These are phyloP conservation scores for Labeo rohita DNA, from an alignment of 2,113 vertebrate genomes.

Conservation along the genomic window DNA sequence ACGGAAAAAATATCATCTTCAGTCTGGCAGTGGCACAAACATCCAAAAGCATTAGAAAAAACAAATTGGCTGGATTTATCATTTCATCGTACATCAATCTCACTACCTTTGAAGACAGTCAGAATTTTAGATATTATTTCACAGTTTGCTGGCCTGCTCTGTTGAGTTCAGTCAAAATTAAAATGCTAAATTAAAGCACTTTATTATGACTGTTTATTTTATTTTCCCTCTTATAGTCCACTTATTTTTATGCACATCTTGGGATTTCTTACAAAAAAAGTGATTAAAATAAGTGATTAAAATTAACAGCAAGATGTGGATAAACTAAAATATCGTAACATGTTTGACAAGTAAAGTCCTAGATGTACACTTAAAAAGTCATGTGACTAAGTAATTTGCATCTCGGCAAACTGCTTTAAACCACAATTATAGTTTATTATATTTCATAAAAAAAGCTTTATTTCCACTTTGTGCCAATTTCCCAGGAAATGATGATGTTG, in stretches of 20 bases:
- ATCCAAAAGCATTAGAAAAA: neutral
- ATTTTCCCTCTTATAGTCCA: neutral
- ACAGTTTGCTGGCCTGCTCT: neutral
- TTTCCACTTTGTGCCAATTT: neutral
- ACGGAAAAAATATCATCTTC: slow-evolving; percentile 10
- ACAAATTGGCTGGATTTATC: slow-evolving; percentile 36
- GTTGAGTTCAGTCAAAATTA: neutral
- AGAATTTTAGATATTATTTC: neutral
- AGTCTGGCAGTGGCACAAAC: slow-evolving; percentile 17
- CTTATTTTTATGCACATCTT: neutral
- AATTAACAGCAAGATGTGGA: too few species aligned
- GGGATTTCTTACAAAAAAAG: neutral
- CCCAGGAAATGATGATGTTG: neutral
- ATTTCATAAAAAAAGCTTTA: neutral
- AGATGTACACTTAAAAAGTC: neutral
- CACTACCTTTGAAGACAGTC: neutral
- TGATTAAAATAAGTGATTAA: too few species aligned
- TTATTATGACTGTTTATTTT: neutral
- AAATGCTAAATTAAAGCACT: neutral
- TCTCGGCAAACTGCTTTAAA: neutral
- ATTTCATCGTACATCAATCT: slow-evolving; percentile 6
- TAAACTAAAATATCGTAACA: neutral
- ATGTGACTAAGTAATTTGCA: neutral
- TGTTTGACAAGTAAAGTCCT: neutral
- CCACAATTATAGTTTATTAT: neutral